Evolutionary conservation across 2,888 invertebrate genomes (phyloP).

Genomic region (Chorisops tibialis): DNA sequence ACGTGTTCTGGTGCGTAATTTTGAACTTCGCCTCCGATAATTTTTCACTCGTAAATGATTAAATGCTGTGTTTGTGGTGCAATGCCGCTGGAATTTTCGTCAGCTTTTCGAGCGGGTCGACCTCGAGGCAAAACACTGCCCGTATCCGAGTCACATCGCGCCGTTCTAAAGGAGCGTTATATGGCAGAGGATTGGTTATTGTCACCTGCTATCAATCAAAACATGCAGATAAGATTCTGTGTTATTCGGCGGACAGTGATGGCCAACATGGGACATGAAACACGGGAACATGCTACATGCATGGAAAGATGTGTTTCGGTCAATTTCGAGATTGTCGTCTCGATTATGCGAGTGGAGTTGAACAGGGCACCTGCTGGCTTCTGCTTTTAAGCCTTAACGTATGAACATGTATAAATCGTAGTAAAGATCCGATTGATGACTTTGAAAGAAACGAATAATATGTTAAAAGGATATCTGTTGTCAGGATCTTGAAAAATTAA

Average conservation of each 20-base stretch:
- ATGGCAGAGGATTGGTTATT: conserved; percentile 15
- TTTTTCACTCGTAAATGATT: conserved; percentile 29
- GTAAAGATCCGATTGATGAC: no score
- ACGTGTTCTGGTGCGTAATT: conserved; percentile 28
- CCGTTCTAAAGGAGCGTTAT: conserved; percentile 9
- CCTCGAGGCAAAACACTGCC: conserved; percentile 17
- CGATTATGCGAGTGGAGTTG: background rate
- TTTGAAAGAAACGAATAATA: no score
- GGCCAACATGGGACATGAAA: conserved; percentile 15
- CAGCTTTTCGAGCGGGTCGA: conserved; percentile 4
- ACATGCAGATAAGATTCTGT: conserved; percentile 24
- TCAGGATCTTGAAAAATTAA: no score
- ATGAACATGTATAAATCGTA: no score
- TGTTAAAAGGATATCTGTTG: no score
- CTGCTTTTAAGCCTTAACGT: no score
- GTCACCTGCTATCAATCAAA: conserved; percentile 26
- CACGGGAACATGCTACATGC: conserved; percentile 11
- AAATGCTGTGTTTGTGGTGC: conserved; percentile 22
- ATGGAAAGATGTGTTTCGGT: conserved; percentile 13
- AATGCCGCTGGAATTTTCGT: conserved; percentile 20
- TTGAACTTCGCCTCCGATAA: conserved; percentile 27
- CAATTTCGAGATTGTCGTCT: conserved; percentile 15
- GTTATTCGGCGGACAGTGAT: background rate
- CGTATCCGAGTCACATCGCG: conserved; percentile 16
- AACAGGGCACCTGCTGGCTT: no score